Percentiles rank a stretch among this genome's conserved stretches.
phyloP scores from a whole-genome alignment of 1,140 invertebrate species.

The Temnothorax curvispinosus region DNA sequence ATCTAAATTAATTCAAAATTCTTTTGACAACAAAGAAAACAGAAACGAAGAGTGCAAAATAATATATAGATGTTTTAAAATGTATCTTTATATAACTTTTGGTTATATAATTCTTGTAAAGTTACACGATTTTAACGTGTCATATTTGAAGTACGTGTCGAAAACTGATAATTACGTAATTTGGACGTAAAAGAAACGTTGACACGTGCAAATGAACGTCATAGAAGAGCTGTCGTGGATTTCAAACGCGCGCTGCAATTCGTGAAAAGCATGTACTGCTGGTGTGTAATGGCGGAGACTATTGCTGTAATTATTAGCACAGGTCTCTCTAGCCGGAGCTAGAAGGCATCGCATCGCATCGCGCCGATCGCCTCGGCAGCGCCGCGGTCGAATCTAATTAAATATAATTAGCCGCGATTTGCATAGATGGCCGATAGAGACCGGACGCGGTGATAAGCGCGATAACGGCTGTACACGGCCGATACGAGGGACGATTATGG shows the following conservation, averaged over 20 bases:
- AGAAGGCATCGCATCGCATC: conserved; percentile 46
- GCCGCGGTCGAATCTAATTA: conserved; percentile 85
- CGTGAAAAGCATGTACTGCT: conserved; percentile 29
- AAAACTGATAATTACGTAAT: background rate
- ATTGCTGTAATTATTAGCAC: conserved; percentile 45
- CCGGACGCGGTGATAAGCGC: conserved; percentile 85
- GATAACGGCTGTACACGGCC: conserved; percentile 83
- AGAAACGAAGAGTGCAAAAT: background rate
- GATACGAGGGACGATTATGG: conserved; percentile 85
- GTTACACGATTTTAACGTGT: background rate
- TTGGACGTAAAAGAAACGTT: background rate
- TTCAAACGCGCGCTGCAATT: background rate
- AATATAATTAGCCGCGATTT: conserved; percentile 86
- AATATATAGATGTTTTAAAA: background rate
- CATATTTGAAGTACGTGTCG: background rate
- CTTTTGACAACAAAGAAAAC: background rate
- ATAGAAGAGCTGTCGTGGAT: background rate
- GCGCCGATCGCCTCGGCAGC: conserved; percentile 80
- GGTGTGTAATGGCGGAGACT: conserved; percentile 2
- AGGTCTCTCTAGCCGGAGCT: conserved; percentile 22
- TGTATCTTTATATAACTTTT: background rate
- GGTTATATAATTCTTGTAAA: background rate
- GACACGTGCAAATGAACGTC: background rate
- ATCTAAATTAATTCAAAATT: background rate
- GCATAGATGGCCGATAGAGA: conserved; percentile 85